Evolutionary conservation across 37 sponge, comb jelly and placozoan species (phyloP).

Genomic region (Eunapius fragilis): DNA sequence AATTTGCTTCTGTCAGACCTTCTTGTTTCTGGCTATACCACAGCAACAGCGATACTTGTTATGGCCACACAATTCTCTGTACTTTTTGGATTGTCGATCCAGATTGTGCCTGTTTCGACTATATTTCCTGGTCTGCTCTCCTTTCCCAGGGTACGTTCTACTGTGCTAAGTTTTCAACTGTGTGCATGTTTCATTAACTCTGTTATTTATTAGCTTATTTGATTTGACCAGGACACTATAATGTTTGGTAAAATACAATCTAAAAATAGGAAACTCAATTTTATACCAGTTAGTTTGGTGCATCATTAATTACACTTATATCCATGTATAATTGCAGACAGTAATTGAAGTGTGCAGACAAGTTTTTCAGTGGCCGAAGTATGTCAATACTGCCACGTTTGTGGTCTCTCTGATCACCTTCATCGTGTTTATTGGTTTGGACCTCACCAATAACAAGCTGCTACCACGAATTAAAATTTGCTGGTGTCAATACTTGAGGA

Average conservation of each 20-base stretch:
- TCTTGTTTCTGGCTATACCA: conserved; percentile 77
- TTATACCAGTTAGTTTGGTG: neutral
- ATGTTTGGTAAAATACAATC: too few relatives aligned
- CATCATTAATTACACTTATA: neutral
- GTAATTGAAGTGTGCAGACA: conserved; percentile 35
- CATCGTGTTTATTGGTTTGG: neutral
- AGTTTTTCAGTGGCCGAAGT: conserved; percentile 4
- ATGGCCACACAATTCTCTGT: conserved; percentile 73
- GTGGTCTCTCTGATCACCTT: neutral
- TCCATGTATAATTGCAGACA: conserved; percentile 23
- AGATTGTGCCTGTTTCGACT: neutral
- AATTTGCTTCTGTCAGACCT: conserved; percentile 69
- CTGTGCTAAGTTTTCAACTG: neutral
- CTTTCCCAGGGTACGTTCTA: conserved; percentile 30
- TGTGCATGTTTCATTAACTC: too few relatives aligned
- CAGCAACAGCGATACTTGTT: conserved; percentile 84
- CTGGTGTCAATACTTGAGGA: neutral
- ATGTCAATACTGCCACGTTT: neutral
- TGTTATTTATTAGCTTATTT: too few relatives aligned
- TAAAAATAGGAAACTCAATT: too few relatives aligned
- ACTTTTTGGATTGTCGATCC: conserved; percentile 51
- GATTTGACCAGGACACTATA: too few relatives aligned
- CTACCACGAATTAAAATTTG: neutral
- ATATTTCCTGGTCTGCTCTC: conserved; percentile 10
- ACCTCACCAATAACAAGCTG: neutral